A percentile compares a stretch with the other conserved stretches of the same genome.
Conservation (phyloP, 2,888 invertebrate genomes). For the Parnassius mnemosyne region DNA sequence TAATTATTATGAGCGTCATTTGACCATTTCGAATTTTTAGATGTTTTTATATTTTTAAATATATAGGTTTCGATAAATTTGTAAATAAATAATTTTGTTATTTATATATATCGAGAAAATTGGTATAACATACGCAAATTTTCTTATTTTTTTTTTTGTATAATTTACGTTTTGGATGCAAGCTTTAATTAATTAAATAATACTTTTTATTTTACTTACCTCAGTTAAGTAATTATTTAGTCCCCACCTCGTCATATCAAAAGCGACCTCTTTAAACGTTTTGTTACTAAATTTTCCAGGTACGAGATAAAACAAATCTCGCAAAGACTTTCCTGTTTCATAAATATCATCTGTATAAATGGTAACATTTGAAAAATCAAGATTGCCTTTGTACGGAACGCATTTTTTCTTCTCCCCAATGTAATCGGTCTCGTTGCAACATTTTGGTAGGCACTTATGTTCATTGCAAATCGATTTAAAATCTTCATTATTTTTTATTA, state of each 20-base stretch:
- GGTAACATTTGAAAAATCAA: slow-evolving; percentile 16
- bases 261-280: neutral
- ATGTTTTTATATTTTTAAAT: no score
- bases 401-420: neutral
- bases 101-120: no score
- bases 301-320: slow-evolving; percentile 19
- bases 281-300: slow-evolving; percentile 19
- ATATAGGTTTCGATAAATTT: no score
- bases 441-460: slow-evolving; percentile 16
- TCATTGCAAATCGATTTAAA: slow-evolving; percentile 2
- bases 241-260: neutral
- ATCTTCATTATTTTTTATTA: slow-evolving; percentile 6
- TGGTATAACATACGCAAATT: no score
- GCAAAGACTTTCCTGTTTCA: slow-evolving; percentile 10
- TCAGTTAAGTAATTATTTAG: slow-evolving; percentile 17
- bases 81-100: no score
- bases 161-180: no score
- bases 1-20: no score
- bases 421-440: slow-evolving; percentile 19
- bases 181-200: no score
- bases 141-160: no score
- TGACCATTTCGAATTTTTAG: no score
- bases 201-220: slow-evolving; percentile 7
- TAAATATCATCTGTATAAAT: slow-evolving; percentile 25
- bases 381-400: neutral